These are phyloP conservation scores for Lamprotornis superbus DNA, from an alignment of 2,113 vertebrate genomes.

Conservation along the genomic window DNA sequence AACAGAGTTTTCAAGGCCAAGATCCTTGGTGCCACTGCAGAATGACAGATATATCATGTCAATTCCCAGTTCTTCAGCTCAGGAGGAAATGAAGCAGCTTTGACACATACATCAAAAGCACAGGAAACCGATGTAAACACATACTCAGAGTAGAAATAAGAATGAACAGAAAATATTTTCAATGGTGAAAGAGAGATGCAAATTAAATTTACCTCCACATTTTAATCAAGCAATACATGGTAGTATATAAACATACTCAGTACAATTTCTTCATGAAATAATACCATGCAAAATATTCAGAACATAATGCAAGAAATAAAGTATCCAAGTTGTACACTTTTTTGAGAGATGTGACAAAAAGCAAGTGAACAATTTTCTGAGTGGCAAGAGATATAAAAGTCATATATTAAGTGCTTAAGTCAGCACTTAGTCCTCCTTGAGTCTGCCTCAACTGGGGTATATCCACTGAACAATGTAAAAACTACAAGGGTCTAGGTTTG, in stretches of 20 bases:
- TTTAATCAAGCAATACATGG: not conserved
- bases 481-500: not conserved
- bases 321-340: not conserved
- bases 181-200: not conserved
- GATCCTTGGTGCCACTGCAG: not conserved
- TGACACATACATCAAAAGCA: not conserved
- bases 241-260: not conserved
- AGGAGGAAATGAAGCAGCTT: slow-evolving; percentile 8
- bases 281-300: not conserved
- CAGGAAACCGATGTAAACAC: not conserved
- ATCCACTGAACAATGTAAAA: not conserved
- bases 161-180: slow-evolving; percentile 25
- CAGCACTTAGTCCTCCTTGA: not conserved
- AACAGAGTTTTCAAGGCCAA: not conserved
- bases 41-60: not conserved
- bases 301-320: not conserved
- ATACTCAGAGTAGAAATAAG: not conserved
- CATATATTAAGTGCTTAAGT: not conserved
- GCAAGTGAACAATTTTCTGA: not conserved
- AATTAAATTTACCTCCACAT: not conserved
- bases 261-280: not conserved
- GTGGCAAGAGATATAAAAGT: not conserved
- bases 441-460: not conserved
- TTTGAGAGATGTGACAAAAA: not conserved
- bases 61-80: not conserved